Evolutionary conservation across 2,888 invertebrate species (phyloP), one percentile per base, ranked within the genome.

Genomic region (Sesamia inferens): DNA sequence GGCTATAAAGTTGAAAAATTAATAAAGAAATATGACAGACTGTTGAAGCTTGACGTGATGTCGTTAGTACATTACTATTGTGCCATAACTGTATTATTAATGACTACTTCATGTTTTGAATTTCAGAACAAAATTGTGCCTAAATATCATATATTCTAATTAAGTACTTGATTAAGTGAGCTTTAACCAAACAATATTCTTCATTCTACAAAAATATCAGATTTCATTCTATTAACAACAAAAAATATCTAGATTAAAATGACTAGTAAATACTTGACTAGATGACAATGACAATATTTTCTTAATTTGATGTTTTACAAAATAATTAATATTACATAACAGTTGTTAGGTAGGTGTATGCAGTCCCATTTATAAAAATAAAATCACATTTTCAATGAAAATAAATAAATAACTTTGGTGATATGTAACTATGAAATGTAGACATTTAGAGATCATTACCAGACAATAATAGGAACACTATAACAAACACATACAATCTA

Each of bases 201-300:
- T n/a, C 67, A 68, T 84, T 65, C 84, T 86, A 85, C 83, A 86
- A 87, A 86, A 87, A 86, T 87, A 86, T 82, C 59, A 76, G 74
- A 71, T 81, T 76, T 78, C 59, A 64, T 74, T 81, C 76, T 81
- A 85, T 24, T 69, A 79, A 81, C 68, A 74, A 77, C 68, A 79
- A 80, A 76, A 48, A 57, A 57, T 73, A 79, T 71, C 67, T 85
- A 75, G 59, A 66, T 75, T 74, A 74, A 76, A 78, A 82, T 83
- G 74, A 79, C 81, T 84, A 80, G 77, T 68, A 66, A 61, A 47
- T 76, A 78, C 31, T 70, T 81, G 84, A 85, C 78, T 83, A 85
- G 78, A 16, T 76, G 78, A 70, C 0, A 51, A 68, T 76, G 71
- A 68, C 1, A 61, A 65, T 67, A 65, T 57, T 59, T 76, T 67